Evolutionary conservation across 2,888 invertebrate species (phyloP).

Genomic region (Apotomis capreana): DNA sequence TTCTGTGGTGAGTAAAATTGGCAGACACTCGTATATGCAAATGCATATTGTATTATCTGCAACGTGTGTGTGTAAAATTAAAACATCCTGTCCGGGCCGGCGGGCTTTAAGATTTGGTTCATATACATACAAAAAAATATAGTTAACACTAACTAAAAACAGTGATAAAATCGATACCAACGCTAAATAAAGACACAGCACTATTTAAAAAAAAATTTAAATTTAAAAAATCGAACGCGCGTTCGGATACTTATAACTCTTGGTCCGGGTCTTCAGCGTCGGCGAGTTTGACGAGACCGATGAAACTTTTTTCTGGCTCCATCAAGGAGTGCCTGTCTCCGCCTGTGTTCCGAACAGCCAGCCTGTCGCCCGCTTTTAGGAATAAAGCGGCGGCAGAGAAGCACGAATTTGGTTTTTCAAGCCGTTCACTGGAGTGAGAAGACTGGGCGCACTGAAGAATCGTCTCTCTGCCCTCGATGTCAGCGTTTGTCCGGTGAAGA

Average conservation of each 20-base stretch:
- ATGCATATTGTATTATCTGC: too few species aligned
- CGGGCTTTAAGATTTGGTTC: constrained; percentile 37
- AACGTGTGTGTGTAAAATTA: too few species aligned
- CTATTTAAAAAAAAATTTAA: constrained; percentile 16
- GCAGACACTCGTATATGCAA: too few species aligned
- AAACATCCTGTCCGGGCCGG: constrained; percentile 36
- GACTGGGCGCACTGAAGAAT: constrained; percentile 90
- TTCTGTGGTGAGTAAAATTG: too few species aligned
- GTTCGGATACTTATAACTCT: constrained; percentile 58
- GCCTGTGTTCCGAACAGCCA: constrained; percentile 88
- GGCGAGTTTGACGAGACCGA: constrained; percentile 90
- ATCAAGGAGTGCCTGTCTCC: constrained; percentile 87
- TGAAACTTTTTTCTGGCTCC: constrained; percentile 91
- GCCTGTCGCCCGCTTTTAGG: constrained; percentile 85
- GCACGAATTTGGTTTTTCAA: constrained; percentile 88
- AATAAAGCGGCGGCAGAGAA: constrained; percentile 87
- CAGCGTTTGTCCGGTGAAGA: constrained; percentile 83
- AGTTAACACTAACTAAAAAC: constrained; percentile 29
- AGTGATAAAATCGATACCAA: neutral
- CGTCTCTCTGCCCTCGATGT: constrained; percentile 82
- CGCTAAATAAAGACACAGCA: constrained; percentile 30
- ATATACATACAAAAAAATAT: constrained; percentile 7
- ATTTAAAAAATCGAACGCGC: constrained; percentile 15
- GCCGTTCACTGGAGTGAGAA: constrained; percentile 79
- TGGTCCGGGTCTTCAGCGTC: constrained; percentile 76